Conservation (phyloP, 2,888 invertebrate genomes). For the Girardia tigrina region DNA sequence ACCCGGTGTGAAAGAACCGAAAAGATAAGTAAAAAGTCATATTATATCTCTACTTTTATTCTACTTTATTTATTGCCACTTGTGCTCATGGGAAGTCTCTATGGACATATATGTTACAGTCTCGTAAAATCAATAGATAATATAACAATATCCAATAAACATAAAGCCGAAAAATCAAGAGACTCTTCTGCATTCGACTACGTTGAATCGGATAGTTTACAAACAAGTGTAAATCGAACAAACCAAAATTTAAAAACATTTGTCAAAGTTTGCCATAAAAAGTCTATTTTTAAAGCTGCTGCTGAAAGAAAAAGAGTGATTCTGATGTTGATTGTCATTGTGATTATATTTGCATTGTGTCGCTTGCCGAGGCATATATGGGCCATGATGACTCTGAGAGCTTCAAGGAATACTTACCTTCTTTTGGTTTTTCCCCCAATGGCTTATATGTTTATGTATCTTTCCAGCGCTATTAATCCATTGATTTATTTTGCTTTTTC, state of each 20-base stretch:
- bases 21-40: conserved; percentile 29
- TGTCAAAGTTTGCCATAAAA: neutral
- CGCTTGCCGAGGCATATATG: conserved; percentile 32
- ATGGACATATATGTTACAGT: conserved; percentile 30
- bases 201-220: neutral
- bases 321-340: conserved; percentile 33
- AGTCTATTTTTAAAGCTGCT: neutral
- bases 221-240: neutral
- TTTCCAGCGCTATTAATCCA: conserved; percentile 36
- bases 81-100: conserved; percentile 30
- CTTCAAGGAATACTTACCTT: neutral
- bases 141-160: neutral
- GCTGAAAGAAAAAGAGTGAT: conserved; percentile 10
- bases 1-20: neutral
- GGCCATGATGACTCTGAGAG: conserved; percentile 24
- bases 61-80: conserved; percentile 33
- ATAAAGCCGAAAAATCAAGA: neutral
- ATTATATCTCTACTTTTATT: conserved; percentile 31
- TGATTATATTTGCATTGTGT: conserved; percentile 32
- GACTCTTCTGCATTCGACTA: neutral
- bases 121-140: neutral
- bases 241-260: neutral
- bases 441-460: conserved; percentile 29
- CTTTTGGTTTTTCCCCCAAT: conserved; percentile 27
- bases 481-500: conserved; percentile 35